A percentile compares a stretch with the other conserved stretches of the same genome.
These are phyloP conservation scores for Scortum barcoo DNA, from an alignment of 2,113 vertebrate genomes.

Conservation along the genomic window DNA sequence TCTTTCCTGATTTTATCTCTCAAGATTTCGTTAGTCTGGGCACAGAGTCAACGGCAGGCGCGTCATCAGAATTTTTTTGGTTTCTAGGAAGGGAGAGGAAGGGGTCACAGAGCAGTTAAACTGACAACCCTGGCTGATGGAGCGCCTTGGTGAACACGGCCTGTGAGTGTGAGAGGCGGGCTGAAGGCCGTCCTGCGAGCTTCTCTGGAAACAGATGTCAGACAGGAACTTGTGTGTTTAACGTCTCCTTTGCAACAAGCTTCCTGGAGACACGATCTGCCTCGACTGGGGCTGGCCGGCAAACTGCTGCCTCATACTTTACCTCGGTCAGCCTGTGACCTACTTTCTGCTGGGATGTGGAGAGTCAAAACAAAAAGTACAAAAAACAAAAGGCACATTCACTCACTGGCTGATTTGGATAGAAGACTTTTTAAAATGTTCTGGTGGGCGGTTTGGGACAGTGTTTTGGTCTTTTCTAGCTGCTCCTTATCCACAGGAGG, in stretches of 20 bases:
- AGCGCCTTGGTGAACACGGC: conserved; percentile 29
- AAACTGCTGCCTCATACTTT: conserved; percentile 93
- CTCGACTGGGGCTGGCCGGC: conserved; percentile 77
- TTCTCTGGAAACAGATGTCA: conserved; percentile 83
- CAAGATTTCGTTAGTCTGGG: conserved; percentile 68
- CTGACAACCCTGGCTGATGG: conserved; percentile 56
- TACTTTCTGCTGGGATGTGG: conserved; percentile 83
- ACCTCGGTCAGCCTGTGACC: conserved; percentile 85
- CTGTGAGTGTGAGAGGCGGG: conserved; percentile 1
- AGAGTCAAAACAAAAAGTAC: conserved; percentile 64
- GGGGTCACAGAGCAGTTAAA: conserved; percentile 75
- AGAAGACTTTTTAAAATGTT: not conserved
- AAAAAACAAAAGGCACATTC: conserved; percentile 30
- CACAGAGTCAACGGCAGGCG: conserved; percentile 54
- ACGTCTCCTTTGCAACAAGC: conserved; percentile 80
- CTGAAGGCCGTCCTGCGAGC: conserved; percentile 30
- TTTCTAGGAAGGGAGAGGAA: conserved; percentile 61
- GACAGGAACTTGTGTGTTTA: conserved; percentile 86
- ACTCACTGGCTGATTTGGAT: conserved; percentile 30
- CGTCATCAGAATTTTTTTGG: conserved; percentile 51
- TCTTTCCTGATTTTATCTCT: conserved; percentile 75
- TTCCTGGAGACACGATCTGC: conserved; percentile 87
- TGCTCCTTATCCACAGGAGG: not conserved
- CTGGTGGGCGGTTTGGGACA: conserved; percentile 5
- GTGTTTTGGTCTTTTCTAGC: not conserved